A percentile compares a stretch with the other conserved stretches of the same genome.
phyloP scores from a whole-genome alignment of 2,888 invertebrate species.

The Cryptophagus acutangulus region DNA sequence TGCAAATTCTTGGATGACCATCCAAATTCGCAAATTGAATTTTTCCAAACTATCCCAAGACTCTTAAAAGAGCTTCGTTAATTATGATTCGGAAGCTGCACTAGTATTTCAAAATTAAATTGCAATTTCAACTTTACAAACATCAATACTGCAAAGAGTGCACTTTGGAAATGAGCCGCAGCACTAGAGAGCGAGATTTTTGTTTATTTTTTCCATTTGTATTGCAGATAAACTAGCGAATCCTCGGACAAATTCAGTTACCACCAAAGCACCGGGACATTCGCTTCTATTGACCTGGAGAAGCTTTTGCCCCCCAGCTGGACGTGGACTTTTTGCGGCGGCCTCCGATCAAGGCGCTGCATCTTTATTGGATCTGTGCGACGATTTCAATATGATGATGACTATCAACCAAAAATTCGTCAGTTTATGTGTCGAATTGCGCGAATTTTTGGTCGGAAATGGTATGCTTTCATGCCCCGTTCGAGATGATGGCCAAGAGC shows the following conservation, averaged over 20 bases:
- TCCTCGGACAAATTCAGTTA: slow-evolving; percentile 22
- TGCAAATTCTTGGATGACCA: too few relatives aligned
- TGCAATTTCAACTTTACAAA: too few relatives aligned
- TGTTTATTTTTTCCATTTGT: slow-evolving; percentile 6
- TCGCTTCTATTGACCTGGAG: slow-evolving; percentile 41
- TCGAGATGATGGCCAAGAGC: slow-evolving; percentile 18
- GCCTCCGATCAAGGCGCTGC: slow-evolving; percentile 37
- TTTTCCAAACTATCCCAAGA: too few relatives aligned
- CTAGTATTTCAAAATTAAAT: too few relatives aligned
- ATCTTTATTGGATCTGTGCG: slow-evolving; percentile 34
- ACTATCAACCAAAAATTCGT: slow-evolving; percentile 19
- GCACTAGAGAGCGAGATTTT: too few relatives aligned
- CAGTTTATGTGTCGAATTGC: slow-evolving; percentile 37
- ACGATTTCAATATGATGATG: slow-evolving; percentile 20
- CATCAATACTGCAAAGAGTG: too few relatives aligned
- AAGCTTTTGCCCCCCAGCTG: slow-evolving; percentile 33
- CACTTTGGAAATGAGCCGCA: too few relatives aligned
- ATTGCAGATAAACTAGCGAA: slow-evolving; percentile 2
- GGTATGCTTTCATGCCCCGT: slow-evolving; percentile 19
- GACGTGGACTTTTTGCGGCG: too few relatives aligned
- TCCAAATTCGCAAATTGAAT: too few relatives aligned
- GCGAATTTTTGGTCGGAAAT: slow-evolving; percentile 20
- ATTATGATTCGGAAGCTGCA: too few relatives aligned
- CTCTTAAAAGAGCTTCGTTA: too few relatives aligned
- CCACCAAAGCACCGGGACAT: slow-evolving; percentile 31